A percentile compares a stretch with the other conserved stretches of the same genome.
These are phyloP conservation scores for Hybos culiciformis DNA, from an alignment of 2,888 invertebrate genomes.

Conservation along the genomic window DNA sequence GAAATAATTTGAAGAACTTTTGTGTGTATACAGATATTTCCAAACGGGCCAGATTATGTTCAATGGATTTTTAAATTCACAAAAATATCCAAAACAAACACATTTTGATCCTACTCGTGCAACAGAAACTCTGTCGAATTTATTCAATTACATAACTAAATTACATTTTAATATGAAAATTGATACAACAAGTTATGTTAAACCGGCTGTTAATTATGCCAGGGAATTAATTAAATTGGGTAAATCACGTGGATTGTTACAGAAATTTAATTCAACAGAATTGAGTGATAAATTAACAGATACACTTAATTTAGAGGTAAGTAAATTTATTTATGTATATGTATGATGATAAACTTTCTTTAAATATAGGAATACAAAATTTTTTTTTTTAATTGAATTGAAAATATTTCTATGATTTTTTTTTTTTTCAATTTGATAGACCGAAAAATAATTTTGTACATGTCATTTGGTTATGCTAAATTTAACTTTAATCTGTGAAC, in stretches of 20 bases:
- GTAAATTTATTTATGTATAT: conserved; percentile 4
- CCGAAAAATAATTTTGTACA: no score
- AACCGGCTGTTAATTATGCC: conserved; percentile 57
- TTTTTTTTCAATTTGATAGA: no score
- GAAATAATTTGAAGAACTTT: conserved; percentile 1
- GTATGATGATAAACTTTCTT: no score
- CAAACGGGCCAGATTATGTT: conserved; percentile 53
- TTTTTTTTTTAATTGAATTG: no score
- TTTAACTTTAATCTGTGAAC: no score
- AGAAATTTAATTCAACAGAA: conserved; percentile 52
- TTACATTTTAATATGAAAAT: conserved; percentile 57
- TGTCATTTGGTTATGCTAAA: no score
- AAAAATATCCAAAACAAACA: conserved; percentile 57
- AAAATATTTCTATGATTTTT: no score
- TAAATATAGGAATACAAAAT: no score
- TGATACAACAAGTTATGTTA: conserved; percentile 58
- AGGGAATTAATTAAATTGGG: conserved; percentile 59
- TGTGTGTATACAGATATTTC: conserved; percentile 44
- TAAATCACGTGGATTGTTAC: conserved; percentile 50
- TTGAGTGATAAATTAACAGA: conserved; percentile 64
- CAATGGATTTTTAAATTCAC: conserved; percentile 60
- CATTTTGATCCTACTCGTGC: conserved; percentile 55
- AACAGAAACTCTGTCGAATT: conserved; percentile 53
- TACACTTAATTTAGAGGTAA: conserved; percentile 59
- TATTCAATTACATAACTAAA: conserved; percentile 54